Conservation (phyloP, 2,113 vertebrate species). For the Ornithorhynchus anatinus region DNA sequence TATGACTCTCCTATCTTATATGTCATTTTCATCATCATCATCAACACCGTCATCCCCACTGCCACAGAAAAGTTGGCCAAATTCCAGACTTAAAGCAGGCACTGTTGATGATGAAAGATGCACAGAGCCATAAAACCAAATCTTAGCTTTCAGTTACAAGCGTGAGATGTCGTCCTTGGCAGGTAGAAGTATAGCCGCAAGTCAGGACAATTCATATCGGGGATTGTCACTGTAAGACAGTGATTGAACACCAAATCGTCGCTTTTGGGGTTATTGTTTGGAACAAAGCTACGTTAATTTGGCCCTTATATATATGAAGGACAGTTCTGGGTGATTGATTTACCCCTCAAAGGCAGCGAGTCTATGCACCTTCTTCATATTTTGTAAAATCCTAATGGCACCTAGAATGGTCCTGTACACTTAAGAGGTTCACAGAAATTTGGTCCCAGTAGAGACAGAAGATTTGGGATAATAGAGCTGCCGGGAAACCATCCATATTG, state of each 20-base stretch:
- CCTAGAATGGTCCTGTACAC: not conserved
- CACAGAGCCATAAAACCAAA: not conserved
- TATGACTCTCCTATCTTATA: not conserved
- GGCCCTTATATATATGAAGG: not conserved
- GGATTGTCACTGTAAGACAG: not conserved
- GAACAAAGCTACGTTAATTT: conserved; percentile 10
- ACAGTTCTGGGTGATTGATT: not conserved
- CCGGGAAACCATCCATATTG: no score
- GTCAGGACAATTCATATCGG: not conserved
- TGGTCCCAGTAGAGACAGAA: no score
- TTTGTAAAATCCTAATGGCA: not conserved
- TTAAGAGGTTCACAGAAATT: not conserved
- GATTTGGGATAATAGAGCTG: no score
- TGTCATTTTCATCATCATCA: not conserved
- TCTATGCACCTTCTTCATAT: not conserved
- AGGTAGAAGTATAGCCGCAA: conserved; percentile 4
- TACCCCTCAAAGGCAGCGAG: not conserved
- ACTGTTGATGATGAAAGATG: not conserved
- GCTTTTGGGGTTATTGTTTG: not conserved
- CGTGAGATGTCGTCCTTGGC: not conserved
- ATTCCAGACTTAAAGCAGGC: conserved; percentile 25
- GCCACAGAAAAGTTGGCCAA: not conserved
- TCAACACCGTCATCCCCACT: not conserved
- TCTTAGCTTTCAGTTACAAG: not conserved
- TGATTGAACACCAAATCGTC: not conserved